Percentiles rank a stretch among this genome's conserved stretches.
Conservation (phyloP, 2,113 vertebrate species). For the Grammomys surdaster region DNA sequence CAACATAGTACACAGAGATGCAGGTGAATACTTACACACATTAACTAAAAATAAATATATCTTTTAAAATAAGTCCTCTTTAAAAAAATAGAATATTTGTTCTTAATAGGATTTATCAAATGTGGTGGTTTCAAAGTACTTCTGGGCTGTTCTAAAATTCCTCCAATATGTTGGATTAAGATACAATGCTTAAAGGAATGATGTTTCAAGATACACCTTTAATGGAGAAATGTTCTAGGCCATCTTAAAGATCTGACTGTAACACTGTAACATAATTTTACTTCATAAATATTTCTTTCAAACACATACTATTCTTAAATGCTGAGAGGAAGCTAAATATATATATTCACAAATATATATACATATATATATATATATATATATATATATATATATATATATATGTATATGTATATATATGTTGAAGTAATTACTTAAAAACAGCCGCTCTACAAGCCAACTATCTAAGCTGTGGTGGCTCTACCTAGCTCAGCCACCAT, state of each 20-base stretch:
- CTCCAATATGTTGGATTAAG: not conserved
- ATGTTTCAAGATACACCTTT: not conserved
- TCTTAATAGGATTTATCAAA: not conserved
- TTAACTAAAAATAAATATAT: not conserved
- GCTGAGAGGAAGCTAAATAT: not conserved
- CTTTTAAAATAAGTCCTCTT: not conserved
- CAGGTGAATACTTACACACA: not conserved
- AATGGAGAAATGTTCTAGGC: not conserved
- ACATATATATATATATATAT: no score
- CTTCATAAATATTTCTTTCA: not conserved
- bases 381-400: no score
- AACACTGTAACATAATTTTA: not conserved
- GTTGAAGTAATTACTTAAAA: no score
- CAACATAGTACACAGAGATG: not conserved
- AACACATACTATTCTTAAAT: not conserved
- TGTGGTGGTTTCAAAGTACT: not conserved
- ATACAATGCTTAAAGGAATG: not conserved
- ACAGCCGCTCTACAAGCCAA: no score
- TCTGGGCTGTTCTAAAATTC: slow-evolving; percentile 14
- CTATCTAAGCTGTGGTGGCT: no score
- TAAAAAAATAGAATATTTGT: not conserved
- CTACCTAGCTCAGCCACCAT: no score
- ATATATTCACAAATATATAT: no score
- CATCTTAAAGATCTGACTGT: not conserved
- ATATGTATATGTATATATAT: no score